Base-by-base conservation (phyloP, 1,140 invertebrate species). In the Drosophila prosaltans region DNA sequence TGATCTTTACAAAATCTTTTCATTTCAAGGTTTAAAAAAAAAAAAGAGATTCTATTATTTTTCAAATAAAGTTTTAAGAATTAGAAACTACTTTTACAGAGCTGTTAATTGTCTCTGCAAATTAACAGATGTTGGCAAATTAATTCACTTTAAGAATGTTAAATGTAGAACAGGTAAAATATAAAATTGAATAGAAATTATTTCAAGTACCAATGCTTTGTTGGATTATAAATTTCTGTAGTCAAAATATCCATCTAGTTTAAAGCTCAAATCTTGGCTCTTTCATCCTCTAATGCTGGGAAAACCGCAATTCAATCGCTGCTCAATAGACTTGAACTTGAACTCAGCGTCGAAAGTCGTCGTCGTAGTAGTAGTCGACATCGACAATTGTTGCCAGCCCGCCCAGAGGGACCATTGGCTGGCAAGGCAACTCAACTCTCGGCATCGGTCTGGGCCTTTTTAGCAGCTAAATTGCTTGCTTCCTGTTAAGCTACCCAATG, bases 381-480 rank as follows among this genome's bases (percentile, higher is more conserved):
- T 40, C 51, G 59, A 9, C 39, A 41, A 59, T 24, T 57, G 21
- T 54, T 40, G 45, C 16, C 21, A 67, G 32, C 32, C 32, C 32
- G 32, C 73, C 64, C 72, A 68, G 7, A 7, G 72, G 80, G 64
- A 66, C 55, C 48, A 76, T 76, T 77, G 61, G 48, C 74, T 36
- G 32, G 32, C 4, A 36, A 2, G 32, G 32, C 3, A 69, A 70
- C 76, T 75, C 6, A 36, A 36, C 32, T 65, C 74, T 76, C 51
- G 69, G 57, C 30, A 45, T 75, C 67, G 75, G 41, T 58, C 57
- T 59, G 71, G 66, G 84, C 77, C 84, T 89, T 88, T 88, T 89
- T 83, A 88, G 84, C 81, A 83, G 78, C 84, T 88, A 88, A 88
- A 88, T 88, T 88, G 84, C 84, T 77, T 65, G 80, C 84, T 88